A percentile compares a stretch with the other conserved stretches of the same genome.
Conservation (phyloP, 2,113 vertebrate species). For the Caracal caracal region DNA sequence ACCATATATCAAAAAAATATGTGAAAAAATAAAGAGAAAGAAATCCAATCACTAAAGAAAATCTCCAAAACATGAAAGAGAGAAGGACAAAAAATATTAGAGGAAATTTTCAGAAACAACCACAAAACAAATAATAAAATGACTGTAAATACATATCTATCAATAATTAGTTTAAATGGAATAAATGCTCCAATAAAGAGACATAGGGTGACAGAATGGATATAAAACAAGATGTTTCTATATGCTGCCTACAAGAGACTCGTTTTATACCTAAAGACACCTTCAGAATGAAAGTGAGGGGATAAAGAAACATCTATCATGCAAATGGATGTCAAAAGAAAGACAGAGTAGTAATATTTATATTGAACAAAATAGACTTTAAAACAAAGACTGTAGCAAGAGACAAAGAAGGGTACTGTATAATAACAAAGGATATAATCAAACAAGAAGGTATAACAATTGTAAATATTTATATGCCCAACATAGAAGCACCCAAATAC, state of each 20-base stretch:
- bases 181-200: not conserved
- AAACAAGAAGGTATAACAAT: not conserved
- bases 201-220: not conserved
- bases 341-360: not conserved
- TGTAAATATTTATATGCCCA: not conserved
- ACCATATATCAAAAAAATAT: not conserved
- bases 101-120: not conserved
- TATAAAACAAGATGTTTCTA: not conserved
- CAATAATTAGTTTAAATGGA: not conserved
- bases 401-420: not conserved
- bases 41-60: not conserved
- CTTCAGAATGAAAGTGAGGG: not conserved
- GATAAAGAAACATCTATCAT: not conserved
- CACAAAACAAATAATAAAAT: not conserved
- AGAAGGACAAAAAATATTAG: not conserved
- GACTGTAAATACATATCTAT: not conserved
- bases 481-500: not conserved
- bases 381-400: not conserved
- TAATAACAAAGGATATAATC: not conserved
- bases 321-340: not conserved
- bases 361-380: not conserved
- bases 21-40: not conserved
- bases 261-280: not conserved
- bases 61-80: not conserved
- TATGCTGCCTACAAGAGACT: not conserved